phyloP scores from a whole-genome alignment of 2,888 invertebrate genomes.

The Eupithecia subfuscata region DNA sequence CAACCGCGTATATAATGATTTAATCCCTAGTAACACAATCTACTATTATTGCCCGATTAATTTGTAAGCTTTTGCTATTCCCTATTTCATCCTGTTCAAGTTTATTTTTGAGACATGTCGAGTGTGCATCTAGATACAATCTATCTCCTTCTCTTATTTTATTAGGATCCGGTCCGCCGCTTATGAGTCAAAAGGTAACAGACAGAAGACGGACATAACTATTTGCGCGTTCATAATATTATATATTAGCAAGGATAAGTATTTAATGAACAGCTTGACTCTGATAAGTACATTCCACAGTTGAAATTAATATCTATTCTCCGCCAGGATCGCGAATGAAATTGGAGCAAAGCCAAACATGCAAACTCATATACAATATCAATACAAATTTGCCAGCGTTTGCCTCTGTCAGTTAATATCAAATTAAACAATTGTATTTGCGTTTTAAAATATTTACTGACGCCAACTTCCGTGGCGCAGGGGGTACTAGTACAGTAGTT shows the following conservation, averaged over 20 bases:
- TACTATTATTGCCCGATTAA: not conserved
- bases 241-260: not conserved
- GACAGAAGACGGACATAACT: not conserved
- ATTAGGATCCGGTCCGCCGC: not conserved
- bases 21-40: too few species aligned
- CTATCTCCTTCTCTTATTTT: not conserved
- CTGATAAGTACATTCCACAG: not conserved
- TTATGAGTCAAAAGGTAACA: not conserved
- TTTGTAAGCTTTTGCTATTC: too few species aligned
- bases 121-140: not conserved
- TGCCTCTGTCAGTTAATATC: conserved; percentile 4
- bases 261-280: not conserved
- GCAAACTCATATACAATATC: conserved; percentile 17
- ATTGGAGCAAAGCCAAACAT: conserved; percentile 22
- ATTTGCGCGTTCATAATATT: not conserved
- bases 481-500: not conserved
- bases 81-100: not conserved
- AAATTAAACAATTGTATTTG: not conserved
- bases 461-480: not conserved
- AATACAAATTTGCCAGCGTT: conserved; percentile 18
- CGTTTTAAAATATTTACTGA: not conserved
- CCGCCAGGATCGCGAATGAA: conserved; percentile 17
- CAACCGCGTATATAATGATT: too few species aligned
- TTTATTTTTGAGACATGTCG: not conserved
- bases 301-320: not conserved